A percentile compares a stretch with the other conserved stretches of the same genome.
Evolutionary conservation across 2,797 vertebrate species (phyloP).

Genomic region (Oreochromis mossambicus): DNA sequence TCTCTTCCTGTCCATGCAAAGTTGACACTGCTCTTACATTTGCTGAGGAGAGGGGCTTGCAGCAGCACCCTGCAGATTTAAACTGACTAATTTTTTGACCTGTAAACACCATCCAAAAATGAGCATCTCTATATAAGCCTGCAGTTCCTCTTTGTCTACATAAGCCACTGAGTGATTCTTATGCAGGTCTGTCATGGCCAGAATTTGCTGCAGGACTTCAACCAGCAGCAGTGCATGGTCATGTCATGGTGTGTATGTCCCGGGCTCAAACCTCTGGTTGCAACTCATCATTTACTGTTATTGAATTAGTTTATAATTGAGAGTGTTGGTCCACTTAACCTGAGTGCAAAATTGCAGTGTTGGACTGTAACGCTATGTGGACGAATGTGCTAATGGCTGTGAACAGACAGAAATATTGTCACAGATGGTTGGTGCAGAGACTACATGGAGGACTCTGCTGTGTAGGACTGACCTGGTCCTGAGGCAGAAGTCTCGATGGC

Average conservation of each 20-base stretch:
- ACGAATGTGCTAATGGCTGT: not conserved
- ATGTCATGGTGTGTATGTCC: not conserved
- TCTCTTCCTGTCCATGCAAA: not conserved
- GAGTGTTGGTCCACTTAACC: not conserved
- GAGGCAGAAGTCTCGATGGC: conserved; percentile 61
- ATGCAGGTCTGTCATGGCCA: not conserved
- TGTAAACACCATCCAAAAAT: not conserved
- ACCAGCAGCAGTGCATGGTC: not conserved
- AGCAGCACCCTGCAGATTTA: not conserved
- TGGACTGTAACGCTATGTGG: not conserved
- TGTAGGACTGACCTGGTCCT: conserved; percentile 74
- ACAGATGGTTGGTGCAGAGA: not conserved
- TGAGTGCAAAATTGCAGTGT: not conserved
- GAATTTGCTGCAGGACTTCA: not conserved
- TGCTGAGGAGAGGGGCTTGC: not conserved
- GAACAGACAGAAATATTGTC: not conserved
- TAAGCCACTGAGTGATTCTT: not conserved
- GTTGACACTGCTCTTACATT: not conserved
- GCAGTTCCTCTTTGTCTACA: not conserved
- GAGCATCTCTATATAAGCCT: not conserved
- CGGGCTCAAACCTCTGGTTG: not conserved
- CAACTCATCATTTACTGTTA: not conserved
- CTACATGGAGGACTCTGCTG: not conserved
- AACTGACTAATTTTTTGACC: not conserved
- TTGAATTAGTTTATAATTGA: not conserved